phyloP scores from a whole-genome alignment of 2,888 invertebrate genomes.

The Heliconius hortense region DNA sequence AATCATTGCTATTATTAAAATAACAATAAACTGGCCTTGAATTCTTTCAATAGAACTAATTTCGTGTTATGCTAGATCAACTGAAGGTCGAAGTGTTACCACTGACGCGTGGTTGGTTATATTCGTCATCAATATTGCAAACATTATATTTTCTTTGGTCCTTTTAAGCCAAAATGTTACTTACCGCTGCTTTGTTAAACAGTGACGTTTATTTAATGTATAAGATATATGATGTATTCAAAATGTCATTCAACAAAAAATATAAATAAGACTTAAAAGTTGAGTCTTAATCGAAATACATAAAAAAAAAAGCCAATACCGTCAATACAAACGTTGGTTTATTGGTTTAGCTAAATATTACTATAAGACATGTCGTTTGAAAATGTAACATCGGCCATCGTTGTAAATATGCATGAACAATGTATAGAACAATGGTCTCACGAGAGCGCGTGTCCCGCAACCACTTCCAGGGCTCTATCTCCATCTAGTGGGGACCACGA shows the following conservation, averaged over 20 bases:
- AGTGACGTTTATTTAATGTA: not conserved
- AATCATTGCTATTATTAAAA: not conserved
- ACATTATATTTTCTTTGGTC: not conserved
- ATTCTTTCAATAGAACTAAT: not conserved
- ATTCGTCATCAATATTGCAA: not conserved
- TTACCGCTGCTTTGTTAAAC: not conserved
- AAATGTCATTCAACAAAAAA: slow-evolving; percentile 3
- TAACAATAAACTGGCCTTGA: slow-evolving; percentile 1
- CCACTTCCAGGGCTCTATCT: slow-evolving; percentile 63
- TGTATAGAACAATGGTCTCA: slow-evolving; percentile 47
- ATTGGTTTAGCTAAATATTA: not conserved
- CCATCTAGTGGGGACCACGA: slow-evolving; percentile 59
- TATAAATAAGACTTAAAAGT: not conserved
- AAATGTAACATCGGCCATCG: slow-evolving; percentile 42
- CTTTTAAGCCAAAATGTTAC: not conserved
- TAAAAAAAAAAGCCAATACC: not conserved
- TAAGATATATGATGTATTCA: not conserved
- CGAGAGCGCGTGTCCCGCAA: slow-evolving; percentile 52
- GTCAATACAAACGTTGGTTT: not conserved
- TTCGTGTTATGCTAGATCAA: not conserved
- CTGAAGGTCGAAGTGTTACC: not conserved
- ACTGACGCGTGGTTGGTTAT: not conserved
- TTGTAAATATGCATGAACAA: slow-evolving; percentile 38
- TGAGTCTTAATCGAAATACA: not conserved
- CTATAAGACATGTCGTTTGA: slow-evolving; percentile 35